Base-by-base conservation (phyloP, 2,888 invertebrate species). In the Melinaea marsaeus region DNA sequence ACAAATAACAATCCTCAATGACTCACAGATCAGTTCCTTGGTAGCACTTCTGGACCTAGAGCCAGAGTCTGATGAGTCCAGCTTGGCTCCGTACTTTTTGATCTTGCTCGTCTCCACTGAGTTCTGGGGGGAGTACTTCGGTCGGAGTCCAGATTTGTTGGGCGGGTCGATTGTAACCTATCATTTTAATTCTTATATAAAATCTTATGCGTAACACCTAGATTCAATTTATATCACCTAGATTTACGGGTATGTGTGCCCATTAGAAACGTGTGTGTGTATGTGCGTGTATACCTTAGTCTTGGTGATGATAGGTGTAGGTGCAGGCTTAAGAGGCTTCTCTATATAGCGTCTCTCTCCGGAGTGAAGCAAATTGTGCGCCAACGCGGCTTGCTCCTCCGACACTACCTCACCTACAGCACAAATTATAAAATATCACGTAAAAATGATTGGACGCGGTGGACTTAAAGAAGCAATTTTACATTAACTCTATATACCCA, bases 331-430 rank as follows among this genome's bases (percentile, higher is more conserved):
- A 72, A 96, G 85, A 2, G 95, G 95, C 72, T 95, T 95, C 86
- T 97, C 97, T 72, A 97, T 96, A 83, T 95, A 97, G 80, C 95
- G 94, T 62, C 97, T 94, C 90, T 97, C 97, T 88, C 96, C 96
- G 74, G 97, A 97, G 92, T 96, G 95, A 79, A 97, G 92, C 91
- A 96, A 94, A 92, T 96, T 96, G 91, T 96, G 95, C 73, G 96
- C 96, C 84, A 97, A 92, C 86, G 94, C 93, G 58, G 94, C 94
- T 84, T 97, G 96, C 84, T 97, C 96, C 73, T 94, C 94, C 72
- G 95, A 95, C 75, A 94, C 93, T 73, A 94, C 94, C 84, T 93
- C 93, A 83, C 95, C 95, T 95, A 87, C 56, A 80, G 55, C 4
- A 37, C 2, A 58, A 4, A 13, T 55, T 13, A 33, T 57, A 22